phyloP scores from a whole-genome alignment of 1,140 invertebrate species.

The Brachionus calyciflorus region DNA sequence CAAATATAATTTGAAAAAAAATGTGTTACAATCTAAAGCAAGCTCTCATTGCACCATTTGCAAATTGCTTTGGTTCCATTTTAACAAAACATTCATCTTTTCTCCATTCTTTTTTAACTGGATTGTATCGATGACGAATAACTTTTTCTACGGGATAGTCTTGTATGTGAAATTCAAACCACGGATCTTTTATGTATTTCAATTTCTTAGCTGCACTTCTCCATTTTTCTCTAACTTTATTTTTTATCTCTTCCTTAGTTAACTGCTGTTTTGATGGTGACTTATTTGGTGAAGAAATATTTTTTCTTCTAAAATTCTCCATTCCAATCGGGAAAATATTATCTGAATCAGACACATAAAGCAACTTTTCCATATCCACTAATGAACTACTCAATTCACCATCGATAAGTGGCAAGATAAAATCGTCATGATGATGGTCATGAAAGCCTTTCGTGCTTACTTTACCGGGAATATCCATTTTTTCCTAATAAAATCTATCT shows the following conservation, averaged over 20 bases:
- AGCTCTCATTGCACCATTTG: slow-evolving; percentile 66
- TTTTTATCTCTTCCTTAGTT: background rate
- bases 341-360: background rate
- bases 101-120: slow-evolving; percentile 60
- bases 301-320: slow-evolving; percentile 27
- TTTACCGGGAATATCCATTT: no score
- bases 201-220: slow-evolving; percentile 52
- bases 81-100: slow-evolving; percentile 62
- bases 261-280: background rate
- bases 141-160: slow-evolving; percentile 56
- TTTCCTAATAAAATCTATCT: no score
- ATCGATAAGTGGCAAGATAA: slow-evolving; percentile 1
- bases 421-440: background rate
- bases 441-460: no score
- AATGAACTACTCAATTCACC: background rate
- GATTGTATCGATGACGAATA: slow-evolving; percentile 61
- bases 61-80: slow-evolving; percentile 63
- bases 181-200: slow-evolving; percentile 57
- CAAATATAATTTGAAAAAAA: no score
- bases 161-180: slow-evolving; percentile 61
- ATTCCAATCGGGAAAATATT: slow-evolving; percentile 28
- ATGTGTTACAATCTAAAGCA: slow-evolving; percentile 62
- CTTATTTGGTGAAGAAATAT: background rate
- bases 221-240: slow-evolving; percentile 50
- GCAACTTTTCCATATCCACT: background rate